These are phyloP conservation scores for Halcyon malimbica DNA, from an alignment of 2,113 vertebrate genomes.

Conservation along the genomic window DNA sequence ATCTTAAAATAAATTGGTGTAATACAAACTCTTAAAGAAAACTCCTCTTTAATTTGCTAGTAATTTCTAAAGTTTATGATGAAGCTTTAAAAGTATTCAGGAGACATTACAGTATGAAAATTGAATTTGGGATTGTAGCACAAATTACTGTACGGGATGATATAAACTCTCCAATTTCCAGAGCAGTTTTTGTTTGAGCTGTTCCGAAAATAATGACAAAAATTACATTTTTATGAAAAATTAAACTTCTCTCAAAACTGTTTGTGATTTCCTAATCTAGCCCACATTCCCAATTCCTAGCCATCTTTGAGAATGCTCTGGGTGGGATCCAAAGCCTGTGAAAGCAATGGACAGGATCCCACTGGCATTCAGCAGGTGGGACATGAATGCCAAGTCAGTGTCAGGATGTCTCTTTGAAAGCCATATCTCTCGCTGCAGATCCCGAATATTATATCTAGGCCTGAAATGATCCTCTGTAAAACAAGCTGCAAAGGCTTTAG, in stretches of 20 bases:
- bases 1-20: neutral
- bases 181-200: neutral
- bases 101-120: neutral
- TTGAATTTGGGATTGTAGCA: neutral
- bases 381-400: conserved; percentile 24
- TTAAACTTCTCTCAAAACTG: neutral
- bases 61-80: neutral
- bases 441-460: conserved; percentile 43
- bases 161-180: neutral
- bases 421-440: conserved; percentile 52
- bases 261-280: neutral
- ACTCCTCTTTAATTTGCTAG: neutral
- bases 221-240: neutral
- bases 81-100: neutral
- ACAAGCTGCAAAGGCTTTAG: conserved; percentile 46
- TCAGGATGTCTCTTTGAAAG: conserved; percentile 23
- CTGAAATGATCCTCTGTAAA: conserved; percentile 56
- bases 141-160: neutral
- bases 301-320: conserved; percentile 3
- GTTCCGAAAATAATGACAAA: neutral
- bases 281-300: neutral
- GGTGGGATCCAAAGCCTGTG: conserved; percentile 52
- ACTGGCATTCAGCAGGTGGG: conserved; percentile 55
- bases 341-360: conserved; percentile 61
- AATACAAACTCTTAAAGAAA: neutral